A percentile compares a stretch with the other conserved stretches of the same genome.
phyloP scores from a whole-genome alignment of 2,888 invertebrate genomes.

The Metacarcinus magister region DNA sequence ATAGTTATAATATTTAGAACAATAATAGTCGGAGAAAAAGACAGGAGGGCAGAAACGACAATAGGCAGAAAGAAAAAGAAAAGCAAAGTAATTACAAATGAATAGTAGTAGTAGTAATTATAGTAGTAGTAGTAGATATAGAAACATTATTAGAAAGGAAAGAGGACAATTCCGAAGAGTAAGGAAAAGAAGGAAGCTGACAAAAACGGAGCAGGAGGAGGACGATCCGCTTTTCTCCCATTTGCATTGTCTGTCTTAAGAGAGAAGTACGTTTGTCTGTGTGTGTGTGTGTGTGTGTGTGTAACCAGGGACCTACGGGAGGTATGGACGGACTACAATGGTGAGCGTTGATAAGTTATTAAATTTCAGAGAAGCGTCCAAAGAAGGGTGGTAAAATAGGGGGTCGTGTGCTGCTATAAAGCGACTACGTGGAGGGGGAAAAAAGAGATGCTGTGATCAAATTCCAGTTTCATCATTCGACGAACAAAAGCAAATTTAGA shows the following conservation, averaged over 20 bases:
- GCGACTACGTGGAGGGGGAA: background rate
- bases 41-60: background rate
- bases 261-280: background rate
- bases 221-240: too few species aligned
- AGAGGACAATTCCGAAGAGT: background rate
- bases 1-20: background rate
- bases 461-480: background rate
- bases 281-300: slow-evolving; percentile 3
- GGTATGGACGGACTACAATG: background rate
- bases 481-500: background rate
- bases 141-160: background rate
- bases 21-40: background rate
- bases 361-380: background rate
- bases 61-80: background rate
- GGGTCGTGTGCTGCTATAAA: background rate
- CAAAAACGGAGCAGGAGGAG: background rate
- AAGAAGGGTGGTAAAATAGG: background rate
- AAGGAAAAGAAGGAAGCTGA: background rate
- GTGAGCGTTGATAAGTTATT: background rate
- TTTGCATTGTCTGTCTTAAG: too few species aligned
- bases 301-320: background rate
- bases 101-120: background rate
- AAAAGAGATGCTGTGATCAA: background rate
- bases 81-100: background rate
- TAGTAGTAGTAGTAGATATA: background rate